A percentile compares a stretch with the other conserved stretches of the same genome.
phyloP scores from a whole-genome alignment of 2,888 invertebrate genomes.

The Philonicus albiceps region DNA sequence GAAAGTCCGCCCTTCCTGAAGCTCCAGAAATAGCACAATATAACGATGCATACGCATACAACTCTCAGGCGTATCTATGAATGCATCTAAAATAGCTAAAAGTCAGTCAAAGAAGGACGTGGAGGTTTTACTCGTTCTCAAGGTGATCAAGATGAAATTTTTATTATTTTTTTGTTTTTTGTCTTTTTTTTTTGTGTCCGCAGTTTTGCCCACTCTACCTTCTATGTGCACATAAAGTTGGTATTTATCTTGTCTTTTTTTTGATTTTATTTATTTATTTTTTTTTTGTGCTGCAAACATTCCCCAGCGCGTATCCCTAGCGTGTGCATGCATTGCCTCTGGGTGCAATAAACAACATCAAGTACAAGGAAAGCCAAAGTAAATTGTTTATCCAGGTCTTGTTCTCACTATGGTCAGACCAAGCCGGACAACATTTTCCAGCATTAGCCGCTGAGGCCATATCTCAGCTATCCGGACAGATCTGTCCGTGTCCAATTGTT shows the following conservation, averaged over 20 bases:
- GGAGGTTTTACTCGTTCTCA: constrained; percentile 38
- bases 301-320: not conserved
- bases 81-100: constrained; percentile 17
- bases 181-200: no score
- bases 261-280: no score
- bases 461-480: constrained; percentile 32
- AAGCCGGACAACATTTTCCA: constrained; percentile 28
- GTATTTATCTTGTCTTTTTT: not conserved
- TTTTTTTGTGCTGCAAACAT: not conserved
- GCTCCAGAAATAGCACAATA: constrained; percentile 16
- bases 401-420: constrained; percentile 32
- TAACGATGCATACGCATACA: not conserved
- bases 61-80: not conserved
- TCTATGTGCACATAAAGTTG: not conserved
- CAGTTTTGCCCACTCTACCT: not conserved
- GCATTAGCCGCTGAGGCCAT: not conserved
- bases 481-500: constrained; percentile 34
- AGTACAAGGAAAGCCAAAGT: constrained; percentile 34
- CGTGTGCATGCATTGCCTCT: constrained; percentile 4
- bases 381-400: constrained; percentile 39
- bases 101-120: constrained; percentile 30
- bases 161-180: no score
- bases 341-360: constrained; percentile 30
- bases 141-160: constrained; percentile 41
- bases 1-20: not conserved